Conservation (phyloP, 2,888 invertebrate genomes). For the Drosophila rubida region DNA sequence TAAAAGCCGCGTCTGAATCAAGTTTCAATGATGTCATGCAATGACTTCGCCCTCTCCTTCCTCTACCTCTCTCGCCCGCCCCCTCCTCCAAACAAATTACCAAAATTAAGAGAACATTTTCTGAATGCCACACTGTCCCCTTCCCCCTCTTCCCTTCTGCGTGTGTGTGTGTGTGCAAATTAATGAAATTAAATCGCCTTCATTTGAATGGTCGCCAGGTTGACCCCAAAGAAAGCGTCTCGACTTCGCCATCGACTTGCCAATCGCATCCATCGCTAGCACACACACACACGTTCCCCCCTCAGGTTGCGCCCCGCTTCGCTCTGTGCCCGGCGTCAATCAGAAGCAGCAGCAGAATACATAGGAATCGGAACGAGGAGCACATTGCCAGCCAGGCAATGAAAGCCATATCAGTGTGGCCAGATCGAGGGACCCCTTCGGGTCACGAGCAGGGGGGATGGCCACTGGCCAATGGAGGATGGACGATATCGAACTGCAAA, state of each 20-base stretch:
- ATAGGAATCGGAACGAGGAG: neutral
- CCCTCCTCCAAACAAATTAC: conserved; percentile 68
- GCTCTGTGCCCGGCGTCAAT: too few relatives aligned
- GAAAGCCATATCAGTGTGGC: conserved; percentile 26
- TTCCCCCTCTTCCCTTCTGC: neutral
- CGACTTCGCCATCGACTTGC: neutral
- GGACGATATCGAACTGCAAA: neutral
- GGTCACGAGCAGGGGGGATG: conserved; percentile 16
- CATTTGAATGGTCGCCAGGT: conserved; percentile 60
- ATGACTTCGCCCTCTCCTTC: neutral
- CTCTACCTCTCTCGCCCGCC: neutral
- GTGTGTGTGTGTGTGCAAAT: conserved; percentile 53
- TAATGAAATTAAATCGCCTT: conserved; percentile 76
- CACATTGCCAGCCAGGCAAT: conserved; percentile 9
- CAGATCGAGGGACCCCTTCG: conserved; percentile 26
- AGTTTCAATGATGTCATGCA: conserved; percentile 58
- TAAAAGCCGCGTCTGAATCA: conserved; percentile 35
- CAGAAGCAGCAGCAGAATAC: neutral
- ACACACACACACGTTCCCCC: neutral
- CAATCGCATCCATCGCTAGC: conserved; percentile 11
- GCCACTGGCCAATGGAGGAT: conserved; percentile 1
- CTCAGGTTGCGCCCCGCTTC: too few relatives aligned
- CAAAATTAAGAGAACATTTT: conserved; percentile 68
- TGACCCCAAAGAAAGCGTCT: conserved; percentile 29
- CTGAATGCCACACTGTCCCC: conserved; percentile 17